Percentiles rank a stretch among this genome's conserved stretches.
Evolutionary conservation across 2,797 vertebrate genomes (phyloP).

Genomic region (Pristis pectinata): DNA sequence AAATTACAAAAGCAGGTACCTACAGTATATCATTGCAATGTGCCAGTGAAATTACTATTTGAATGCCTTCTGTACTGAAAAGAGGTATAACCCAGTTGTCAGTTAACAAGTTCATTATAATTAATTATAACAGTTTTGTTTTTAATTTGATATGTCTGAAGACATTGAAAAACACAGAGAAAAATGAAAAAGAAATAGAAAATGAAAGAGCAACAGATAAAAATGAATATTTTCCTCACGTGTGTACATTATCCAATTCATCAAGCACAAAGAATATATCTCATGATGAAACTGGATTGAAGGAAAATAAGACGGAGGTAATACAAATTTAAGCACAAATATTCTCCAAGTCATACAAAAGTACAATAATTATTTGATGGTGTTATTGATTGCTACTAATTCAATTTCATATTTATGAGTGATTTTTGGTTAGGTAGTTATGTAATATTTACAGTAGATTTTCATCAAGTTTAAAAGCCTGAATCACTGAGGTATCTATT

Average conservation of each 20-base stretch:
- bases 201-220: background rate
- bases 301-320: constrained; percentile 41
- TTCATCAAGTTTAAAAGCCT: background rate
- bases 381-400: background rate
- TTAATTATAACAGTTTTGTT: background rate
- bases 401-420: background rate
- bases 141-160: background rate
- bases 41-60: background rate
- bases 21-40: background rate
- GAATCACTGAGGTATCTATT: background rate
- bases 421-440: background rate
- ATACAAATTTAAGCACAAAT: no score
- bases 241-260: constrained; percentile 15
- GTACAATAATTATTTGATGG: background rate
- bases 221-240: background rate
- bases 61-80: background rate
- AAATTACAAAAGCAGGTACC: background rate
- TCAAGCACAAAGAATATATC: background rate
- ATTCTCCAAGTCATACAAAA: background rate
- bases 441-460: background rate
- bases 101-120: background rate
- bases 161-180: background rate
- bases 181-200: background rate
- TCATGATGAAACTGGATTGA: constrained; percentile 40
- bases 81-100: background rate